A percentile compares a stretch with the other conserved stretches of the same genome.
These are phyloP conservation scores for Artibeus lituratus DNA, from an alignment of 2,797 vertebrate species.

Conservation along the genomic window DNA sequence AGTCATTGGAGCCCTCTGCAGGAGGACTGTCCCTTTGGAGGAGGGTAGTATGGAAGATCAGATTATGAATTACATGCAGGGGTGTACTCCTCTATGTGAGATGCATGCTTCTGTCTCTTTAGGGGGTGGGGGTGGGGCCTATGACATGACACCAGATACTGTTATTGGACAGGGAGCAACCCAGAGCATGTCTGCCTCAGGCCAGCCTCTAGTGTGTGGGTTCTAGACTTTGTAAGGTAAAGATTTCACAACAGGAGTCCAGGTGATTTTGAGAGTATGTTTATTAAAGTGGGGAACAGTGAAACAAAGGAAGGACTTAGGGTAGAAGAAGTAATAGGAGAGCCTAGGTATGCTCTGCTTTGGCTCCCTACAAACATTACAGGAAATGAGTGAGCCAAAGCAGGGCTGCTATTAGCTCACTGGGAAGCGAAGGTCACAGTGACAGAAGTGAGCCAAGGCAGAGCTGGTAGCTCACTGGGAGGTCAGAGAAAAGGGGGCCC, in stretches of 20 bases:
- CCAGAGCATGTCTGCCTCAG: too few relatives aligned
- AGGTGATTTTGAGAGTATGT: neutral
- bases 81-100: neutral
- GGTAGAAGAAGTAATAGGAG: neutral
- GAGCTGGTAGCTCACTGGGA: neutral
- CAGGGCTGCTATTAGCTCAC: neutral
- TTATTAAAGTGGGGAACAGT: neutral
- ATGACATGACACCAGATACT: neutral
- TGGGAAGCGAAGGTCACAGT: neutral
- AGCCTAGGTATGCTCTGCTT: neutral
- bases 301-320: neutral
- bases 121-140: neutral
- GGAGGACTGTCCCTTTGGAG: neutral
- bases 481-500: neutral
- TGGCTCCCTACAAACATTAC: neutral
- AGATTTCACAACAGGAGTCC: neutral
- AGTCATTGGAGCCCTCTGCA: neutral
- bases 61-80: neutral
- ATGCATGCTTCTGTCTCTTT: neutral
- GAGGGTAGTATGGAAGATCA: neutral
- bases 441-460: neutral
- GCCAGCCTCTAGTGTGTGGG: neutral
- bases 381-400: neutral
- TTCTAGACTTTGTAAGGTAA: neutral
- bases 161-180: neutral